Evolutionary conservation across 2,113 vertebrate species (phyloP), one percentile per base, ranked within the genome.

Genomic region (Tursiops truncatus): DNA sequence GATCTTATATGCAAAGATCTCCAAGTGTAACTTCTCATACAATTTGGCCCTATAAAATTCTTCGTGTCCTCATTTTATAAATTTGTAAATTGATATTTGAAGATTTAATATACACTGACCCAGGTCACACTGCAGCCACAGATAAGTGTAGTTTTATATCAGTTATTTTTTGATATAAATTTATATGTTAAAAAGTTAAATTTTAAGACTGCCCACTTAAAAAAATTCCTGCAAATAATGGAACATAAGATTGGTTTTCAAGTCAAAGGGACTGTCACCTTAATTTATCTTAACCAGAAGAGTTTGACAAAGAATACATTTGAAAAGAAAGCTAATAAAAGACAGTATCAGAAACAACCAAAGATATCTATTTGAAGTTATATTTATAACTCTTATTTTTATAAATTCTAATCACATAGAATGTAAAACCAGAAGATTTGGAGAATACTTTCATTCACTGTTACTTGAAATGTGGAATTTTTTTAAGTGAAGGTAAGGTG

Each of bases 121-220:
- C 6, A 86, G 50, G 26, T 81, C 70, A 83, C 6, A 17, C 50
- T 3, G 21, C 5, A 87, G 17, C 18, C 20, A 74, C 20, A 82
- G 14, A 82, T 68, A 26, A 8, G 14, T 33, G 36, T 63, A 81
- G 28, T 68, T 91, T 93, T 89, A 79, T n/a, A 18, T 17, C 33
- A 77, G 74, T 73, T 86, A 65, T 65, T 94, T 97, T 96, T 81
- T 47, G 6, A 87, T 70, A 89, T 70, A 77, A 81, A 89, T 70
- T 94, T 94, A 68, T 85, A 21, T 36, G 2, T 87, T 68, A 58
- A 80, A 96, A 70, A 38, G 2, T 67, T 74, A 79, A 53, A 83
- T 53, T 86, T 91, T 79, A 68, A 91, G 41, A 85, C 12, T 44
- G 58, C 36, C 2, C 17, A 76, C 58, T 84, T 80, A n/a, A 85